Evolutionary conservation across 2,888 invertebrate genomes (phyloP).

Genomic region (Aphodius sticticus): DNA sequence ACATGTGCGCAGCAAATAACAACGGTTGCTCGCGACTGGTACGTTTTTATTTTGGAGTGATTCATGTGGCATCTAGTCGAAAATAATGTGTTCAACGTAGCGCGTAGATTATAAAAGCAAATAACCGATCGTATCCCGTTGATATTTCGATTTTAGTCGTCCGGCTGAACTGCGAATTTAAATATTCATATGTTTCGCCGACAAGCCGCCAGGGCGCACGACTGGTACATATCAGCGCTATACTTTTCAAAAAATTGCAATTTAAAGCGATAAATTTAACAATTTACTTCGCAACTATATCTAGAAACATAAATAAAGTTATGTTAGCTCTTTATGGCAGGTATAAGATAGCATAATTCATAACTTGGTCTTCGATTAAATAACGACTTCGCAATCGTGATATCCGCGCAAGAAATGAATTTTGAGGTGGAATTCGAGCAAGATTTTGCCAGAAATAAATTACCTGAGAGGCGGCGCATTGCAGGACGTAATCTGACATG

Average conservation of each 20-base stretch:
- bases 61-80: background rate
- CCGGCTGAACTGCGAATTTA: background rate
- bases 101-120: background rate
- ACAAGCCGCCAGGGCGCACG: background rate
- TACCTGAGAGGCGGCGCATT: constrained; percentile 11
- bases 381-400: background rate
- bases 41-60: background rate
- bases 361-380: too few species aligned
- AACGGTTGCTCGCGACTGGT: background rate
- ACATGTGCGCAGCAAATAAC: background rate
- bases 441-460: constrained; percentile 17
- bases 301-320: too few species aligned
- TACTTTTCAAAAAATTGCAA: too few species aligned
- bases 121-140: background rate
- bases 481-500: constrained; percentile 17
- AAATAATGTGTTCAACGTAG: background rate
- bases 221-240: too few species aligned
- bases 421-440: background rate
- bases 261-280: too few species aligned
- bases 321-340: too few species aligned
- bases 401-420: background rate
- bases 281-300: too few species aligned
- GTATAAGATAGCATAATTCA: too few species aligned
- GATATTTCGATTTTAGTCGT: background rate
- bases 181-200: background rate